A percentile compares a stretch with the other conserved stretches of the same genome.
These are phyloP conservation scores for Tolypeutes matacus DNA, from an alignment of 2,797 vertebrate genomes.

Conservation along the genomic window DNA sequence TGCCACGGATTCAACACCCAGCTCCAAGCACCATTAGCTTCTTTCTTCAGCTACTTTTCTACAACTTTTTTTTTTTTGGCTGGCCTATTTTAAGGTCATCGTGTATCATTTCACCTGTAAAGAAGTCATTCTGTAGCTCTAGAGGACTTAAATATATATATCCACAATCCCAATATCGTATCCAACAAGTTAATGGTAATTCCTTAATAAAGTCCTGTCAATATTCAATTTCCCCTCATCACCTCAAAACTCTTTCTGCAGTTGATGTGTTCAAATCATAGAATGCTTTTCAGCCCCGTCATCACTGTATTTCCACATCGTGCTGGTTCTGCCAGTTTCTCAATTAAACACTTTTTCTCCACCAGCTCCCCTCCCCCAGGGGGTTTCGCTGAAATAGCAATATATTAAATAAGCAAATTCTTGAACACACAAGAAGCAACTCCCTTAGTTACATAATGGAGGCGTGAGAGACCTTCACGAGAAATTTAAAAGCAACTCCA, in stretches of 20 bases:
- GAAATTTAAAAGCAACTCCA: not conserved
- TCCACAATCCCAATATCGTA: not conserved
- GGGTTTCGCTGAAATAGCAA: conserved; percentile 15
- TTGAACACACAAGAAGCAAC: not conserved
- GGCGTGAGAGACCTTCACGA: not conserved
- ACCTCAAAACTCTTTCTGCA: not conserved
- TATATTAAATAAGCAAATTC: not conserved
- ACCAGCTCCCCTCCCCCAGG: not conserved
- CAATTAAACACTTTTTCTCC: not conserved
- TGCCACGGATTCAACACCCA: rapidly evolving
- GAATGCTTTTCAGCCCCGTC: not conserved
- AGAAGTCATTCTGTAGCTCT: not conserved
- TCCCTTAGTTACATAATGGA: not conserved
- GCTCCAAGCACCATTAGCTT: not conserved
- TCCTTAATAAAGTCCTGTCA: not conserved
- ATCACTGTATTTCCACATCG: not conserved
- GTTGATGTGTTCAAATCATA: not conserved
- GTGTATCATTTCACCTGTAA: not conserved
- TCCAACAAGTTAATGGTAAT: not conserved
- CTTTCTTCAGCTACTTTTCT: not conserved
- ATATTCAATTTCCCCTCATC: not conserved
- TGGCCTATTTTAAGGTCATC: not conserved
- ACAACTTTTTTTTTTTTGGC: not conserved
- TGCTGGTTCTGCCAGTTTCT: conserved; percentile 24
- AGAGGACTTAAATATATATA: not conserved